A percentile compares a stretch with the other conserved stretches of the same genome.
Evolutionary conservation across 1,140 invertebrate genomes (phyloP).

Genomic region (Drosophila athabasca): DNA sequence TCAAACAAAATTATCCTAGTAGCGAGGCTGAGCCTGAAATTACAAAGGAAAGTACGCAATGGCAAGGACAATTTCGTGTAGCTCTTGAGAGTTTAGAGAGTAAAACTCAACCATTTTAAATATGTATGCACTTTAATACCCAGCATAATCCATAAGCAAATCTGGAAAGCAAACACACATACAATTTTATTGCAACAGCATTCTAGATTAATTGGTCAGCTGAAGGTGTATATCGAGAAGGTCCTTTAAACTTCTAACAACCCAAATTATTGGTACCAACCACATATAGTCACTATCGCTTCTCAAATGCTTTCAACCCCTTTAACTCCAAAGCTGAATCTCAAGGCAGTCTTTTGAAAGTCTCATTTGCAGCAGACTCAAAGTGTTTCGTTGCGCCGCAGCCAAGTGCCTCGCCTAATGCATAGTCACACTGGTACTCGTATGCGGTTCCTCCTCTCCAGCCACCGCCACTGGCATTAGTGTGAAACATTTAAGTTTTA

Average conservation of each 20-base stretch:
- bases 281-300: too few relatives aligned
- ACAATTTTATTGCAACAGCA: too few relatives aligned
- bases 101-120: constrained; percentile 26
- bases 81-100: not conserved
- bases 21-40: constrained; percentile 3
- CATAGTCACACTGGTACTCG: constrained; percentile 11
- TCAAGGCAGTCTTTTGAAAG: constrained; percentile 7
- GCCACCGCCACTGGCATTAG: constrained; percentile 38
- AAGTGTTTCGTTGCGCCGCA: constrained; percentile 7
- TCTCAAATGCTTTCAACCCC: not conserved
- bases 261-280: too few relatives aligned
- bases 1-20: constrained; percentile 39
- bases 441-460: constrained; percentile 24
- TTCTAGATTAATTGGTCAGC: too few relatives aligned
- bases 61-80: constrained; percentile 15
- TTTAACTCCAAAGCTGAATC: too few relatives aligned
- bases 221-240: too few relatives aligned
- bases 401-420: constrained; percentile 15
- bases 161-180: too few relatives aligned
- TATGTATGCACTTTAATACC: constrained; percentile 1
- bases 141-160: too few relatives aligned
- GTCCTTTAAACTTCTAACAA: too few relatives aligned
- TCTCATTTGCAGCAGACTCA: not conserved
- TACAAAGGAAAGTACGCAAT: constrained; percentile 23
- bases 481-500: constrained; percentile 66